Conservation (phyloP, 2,888 invertebrate species). For the Drosophila fungiperda region DNA sequence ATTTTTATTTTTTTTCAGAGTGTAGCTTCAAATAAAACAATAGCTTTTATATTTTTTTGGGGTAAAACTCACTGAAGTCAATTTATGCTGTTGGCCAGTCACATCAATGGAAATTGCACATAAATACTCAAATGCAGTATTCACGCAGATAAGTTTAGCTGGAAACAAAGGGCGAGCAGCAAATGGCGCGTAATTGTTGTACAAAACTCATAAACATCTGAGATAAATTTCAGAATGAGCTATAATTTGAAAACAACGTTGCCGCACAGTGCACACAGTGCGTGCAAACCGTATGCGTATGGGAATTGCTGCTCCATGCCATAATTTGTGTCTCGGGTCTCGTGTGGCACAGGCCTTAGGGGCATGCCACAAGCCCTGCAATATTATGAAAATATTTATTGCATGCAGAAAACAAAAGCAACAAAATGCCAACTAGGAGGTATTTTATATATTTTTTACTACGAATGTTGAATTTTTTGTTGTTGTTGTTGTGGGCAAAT, state of each 20-base stretch:
- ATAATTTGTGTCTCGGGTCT: constrained; percentile 52
- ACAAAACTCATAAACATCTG: constrained; percentile 65
- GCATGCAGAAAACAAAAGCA: constrained; percentile 48
- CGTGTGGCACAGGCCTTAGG: constrained; percentile 12
- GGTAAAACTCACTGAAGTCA: constrained; percentile 21
- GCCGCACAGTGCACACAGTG: constrained; percentile 12
- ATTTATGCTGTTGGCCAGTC: constrained; percentile 31
- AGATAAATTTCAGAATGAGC: constrained; percentile 72
- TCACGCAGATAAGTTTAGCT: not conserved
- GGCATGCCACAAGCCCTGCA: constrained; percentile 41
- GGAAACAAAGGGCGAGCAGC: not conserved
- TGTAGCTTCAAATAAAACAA: not conserved
- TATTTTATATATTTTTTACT: constrained; percentile 12
- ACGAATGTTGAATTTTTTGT: constrained; percentile 13
- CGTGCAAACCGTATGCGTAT: constrained; percentile 24
- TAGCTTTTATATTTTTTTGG: not conserved
- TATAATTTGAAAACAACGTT: constrained; percentile 70
- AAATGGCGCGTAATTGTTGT: constrained; percentile 40
- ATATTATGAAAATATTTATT: constrained; percentile 70
- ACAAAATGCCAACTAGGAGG: constrained; percentile 23
- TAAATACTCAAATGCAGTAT: not conserved
- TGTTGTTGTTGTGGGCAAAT: constrained; percentile 51
- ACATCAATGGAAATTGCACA: constrained; percentile 23
- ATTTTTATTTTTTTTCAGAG: not conserved
- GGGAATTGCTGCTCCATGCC: constrained; percentile 46